Conservation (phyloP, 2,797 vertebrate species). For the Paratrypauchen microcephalus region DNA sequence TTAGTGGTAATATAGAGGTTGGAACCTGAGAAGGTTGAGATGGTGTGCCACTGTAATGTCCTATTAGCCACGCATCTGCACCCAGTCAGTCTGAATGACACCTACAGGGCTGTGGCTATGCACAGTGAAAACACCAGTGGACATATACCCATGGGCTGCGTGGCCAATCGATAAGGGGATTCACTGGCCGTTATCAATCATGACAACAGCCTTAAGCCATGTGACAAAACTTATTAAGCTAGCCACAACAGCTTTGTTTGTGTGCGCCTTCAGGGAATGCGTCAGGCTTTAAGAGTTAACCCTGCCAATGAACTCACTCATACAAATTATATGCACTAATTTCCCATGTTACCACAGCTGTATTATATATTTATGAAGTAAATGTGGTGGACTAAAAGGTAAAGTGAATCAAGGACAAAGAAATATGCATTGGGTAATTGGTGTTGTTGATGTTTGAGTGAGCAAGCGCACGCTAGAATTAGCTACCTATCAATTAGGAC, state of each 20-base stretch:
- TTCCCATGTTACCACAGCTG: conserved; percentile 20
- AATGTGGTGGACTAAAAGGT: background rate
- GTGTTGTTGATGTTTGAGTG: conserved; percentile 5
- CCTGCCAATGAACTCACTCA: conserved; percentile 45
- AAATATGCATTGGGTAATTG: conserved; percentile 8
- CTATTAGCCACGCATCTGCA: conserved; percentile 43
- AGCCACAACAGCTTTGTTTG: conserved; percentile 43
- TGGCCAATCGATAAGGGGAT: conserved; percentile 64
- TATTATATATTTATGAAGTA: conserved; percentile 26
- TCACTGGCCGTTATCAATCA: conserved; percentile 72
- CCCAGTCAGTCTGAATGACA: conserved; percentile 43
- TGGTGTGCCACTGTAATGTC: conserved; percentile 30
- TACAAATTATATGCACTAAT: conserved; percentile 39
- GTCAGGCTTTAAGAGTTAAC: conserved; percentile 55
- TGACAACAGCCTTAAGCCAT: conserved; percentile 65
- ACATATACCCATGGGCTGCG: conserved; percentile 55
- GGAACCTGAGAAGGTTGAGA: conserved; percentile 35
- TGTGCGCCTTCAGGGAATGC: conserved; percentile 43
- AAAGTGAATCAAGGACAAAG: conserved; percentile 21
- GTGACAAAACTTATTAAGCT: conserved; percentile 68
- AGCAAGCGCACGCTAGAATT: background rate
- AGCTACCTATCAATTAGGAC: conserved; percentile 2
- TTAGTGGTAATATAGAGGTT: conserved; percentile 21
- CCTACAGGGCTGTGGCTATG: conserved; percentile 39
- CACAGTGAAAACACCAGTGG: conserved; percentile 48